phyloP scores from a whole-genome alignment of 2,113 vertebrate genomes.

The Callipepla squamata region DNA sequence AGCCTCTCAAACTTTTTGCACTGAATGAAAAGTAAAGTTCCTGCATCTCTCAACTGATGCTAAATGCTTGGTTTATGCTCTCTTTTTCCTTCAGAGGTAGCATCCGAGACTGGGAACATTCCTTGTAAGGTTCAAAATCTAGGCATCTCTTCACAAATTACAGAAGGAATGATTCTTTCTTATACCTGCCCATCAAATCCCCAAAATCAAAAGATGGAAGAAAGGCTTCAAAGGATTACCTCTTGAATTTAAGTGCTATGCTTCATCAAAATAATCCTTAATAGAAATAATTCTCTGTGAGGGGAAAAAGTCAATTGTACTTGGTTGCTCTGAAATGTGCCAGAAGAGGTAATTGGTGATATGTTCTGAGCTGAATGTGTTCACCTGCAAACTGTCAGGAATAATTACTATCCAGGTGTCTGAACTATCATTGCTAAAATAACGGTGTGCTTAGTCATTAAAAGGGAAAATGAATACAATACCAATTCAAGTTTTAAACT shows the following conservation, averaged over 20 bases:
- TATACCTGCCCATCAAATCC: background rate
- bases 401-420: background rate
- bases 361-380: background rate
- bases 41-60: background rate
- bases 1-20: background rate
- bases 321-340: background rate
- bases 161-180: background rate
- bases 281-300: background rate
- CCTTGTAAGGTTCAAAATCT: background rate
- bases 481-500: background rate
- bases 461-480: background rate
- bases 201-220: background rate
- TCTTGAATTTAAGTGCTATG: background rate
- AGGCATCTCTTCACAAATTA: background rate
- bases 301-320: background rate
- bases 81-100: background rate
- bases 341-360: background rate
- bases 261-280: background rate
- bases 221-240: background rate
- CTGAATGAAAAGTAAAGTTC: background rate
- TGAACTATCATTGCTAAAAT: constrained; percentile 11
- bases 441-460: background rate
- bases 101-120: background rate
- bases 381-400: background rate
- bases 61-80: background rate